Conservation (phyloP, 2,113 vertebrate species). For the Heterotis niloticus region DNA sequence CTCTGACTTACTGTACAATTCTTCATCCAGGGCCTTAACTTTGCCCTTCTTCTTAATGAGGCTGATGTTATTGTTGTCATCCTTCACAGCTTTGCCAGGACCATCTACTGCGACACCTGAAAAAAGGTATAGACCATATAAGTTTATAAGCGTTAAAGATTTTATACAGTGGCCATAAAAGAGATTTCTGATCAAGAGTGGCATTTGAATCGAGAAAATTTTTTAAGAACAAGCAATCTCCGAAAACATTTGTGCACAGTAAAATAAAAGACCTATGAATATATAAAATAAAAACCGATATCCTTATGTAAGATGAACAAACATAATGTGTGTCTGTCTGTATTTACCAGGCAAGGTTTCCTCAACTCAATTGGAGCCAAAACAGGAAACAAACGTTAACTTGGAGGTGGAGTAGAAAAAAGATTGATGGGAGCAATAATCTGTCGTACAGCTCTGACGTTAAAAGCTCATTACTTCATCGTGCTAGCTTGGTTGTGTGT, state of each 20-base stretch:
- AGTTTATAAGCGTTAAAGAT: background rate
- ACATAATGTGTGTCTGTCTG: conserved; percentile 11
- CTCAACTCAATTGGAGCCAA: background rate
- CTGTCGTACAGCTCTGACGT: too few relatives aligned
- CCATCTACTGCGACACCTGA: conserved; percentile 90
- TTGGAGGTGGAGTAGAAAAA: too few relatives aligned
- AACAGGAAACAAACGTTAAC: too few relatives aligned
- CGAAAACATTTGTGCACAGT: too few relatives aligned
- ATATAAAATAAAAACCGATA: too few relatives aligned
- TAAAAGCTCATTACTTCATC: too few relatives aligned
- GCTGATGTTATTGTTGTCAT: conserved; percentile 65
- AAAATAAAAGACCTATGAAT: too few relatives aligned
- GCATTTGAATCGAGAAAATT: background rate
- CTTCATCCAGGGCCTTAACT: conserved; percentile 88
- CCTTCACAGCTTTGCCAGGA: conserved; percentile 67
- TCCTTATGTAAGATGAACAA: conserved; percentile 19
- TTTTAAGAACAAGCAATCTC: background rate
- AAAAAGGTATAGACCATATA: conserved; percentile 6
- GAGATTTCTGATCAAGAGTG: background rate
- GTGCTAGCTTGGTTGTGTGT: too few relatives aligned
- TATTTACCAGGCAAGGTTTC: background rate
- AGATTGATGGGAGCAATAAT: too few relatives aligned
- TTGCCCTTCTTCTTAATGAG: conserved; percentile 90
- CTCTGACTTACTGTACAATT: conserved; percentile 79
- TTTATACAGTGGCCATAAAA: background rate